Evolutionary conservation across 1,140 invertebrate genomes (phyloP), one percentile per base, ranked within the genome.

Genomic region (Manduca sexta): DNA sequence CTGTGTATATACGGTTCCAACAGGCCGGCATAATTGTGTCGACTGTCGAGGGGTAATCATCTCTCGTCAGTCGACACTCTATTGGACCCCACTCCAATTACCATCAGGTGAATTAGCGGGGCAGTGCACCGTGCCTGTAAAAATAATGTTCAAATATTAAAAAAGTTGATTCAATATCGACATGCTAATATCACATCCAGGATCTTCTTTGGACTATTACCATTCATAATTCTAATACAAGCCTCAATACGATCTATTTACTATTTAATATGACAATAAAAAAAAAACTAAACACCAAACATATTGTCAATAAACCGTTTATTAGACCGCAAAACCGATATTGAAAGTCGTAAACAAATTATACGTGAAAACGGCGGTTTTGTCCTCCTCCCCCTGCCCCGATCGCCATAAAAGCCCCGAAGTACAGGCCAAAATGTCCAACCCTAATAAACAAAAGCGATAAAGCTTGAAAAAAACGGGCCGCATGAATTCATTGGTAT

Each of bases 401-500:
- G 47, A 77, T 66, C 45, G 63, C 52, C 18, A 49, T 49, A 80
- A 76, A 56, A 72, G 64, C 66, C 67, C 56, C 69, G 55, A 61
- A 52, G 63, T 55, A 66, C 10, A 16, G 57, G 63, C 60, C 60
- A 29, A 73, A 77, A 76, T 55, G 62, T 49, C 54, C 67, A 60
- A 81, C 74, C 80, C 69, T 74, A 80, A 82, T 84, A 84, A 80
- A 84, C 73, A 80, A 81, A 73, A 46, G 74, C 75, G 72, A 84
- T 84, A 84, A 82, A 82, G 56, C 68, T 69, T 52, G 62, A 61
- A 69, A 82, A 84, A 80, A 84, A 84, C 81, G 65, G 45, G 57
- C 11, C 30, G 64, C 77, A 83, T 84, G 81, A 83, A 83, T 84
- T 84, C 81, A 85, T 85, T 66, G 79, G 71, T 85, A 83, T 85